Percentiles rank a stretch among this genome's conserved stretches.
Evolutionary conservation across 2,113 vertebrate species (phyloP).

Genomic region (Sylvia atricapilla): DNA sequence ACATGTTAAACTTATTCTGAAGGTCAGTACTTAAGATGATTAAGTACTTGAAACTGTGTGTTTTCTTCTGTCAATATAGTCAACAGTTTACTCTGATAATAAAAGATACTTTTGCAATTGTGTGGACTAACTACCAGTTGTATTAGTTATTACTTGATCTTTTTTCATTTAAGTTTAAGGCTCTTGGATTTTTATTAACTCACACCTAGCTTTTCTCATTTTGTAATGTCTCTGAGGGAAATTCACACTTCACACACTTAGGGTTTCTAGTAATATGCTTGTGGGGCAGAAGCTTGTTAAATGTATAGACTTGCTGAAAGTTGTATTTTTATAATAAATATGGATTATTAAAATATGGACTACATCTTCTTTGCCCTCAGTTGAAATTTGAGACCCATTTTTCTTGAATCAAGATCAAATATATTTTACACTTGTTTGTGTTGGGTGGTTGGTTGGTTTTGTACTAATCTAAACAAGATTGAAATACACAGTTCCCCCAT

Average conservation of each 20-base stretch:
- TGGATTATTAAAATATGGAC: slow-evolving; percentile 55
- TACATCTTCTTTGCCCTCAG: slow-evolving; percentile 73
- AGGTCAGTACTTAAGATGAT: not conserved
- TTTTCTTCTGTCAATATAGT: slow-evolving; percentile 18
- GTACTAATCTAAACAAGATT: slow-evolving; percentile 71
- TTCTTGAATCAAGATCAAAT: slow-evolving; percentile 49
- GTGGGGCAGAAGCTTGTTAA: slow-evolving; percentile 62
- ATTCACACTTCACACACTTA: slow-evolving; percentile 3
- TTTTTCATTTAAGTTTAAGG: slow-evolving; percentile 18
- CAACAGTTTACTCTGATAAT: slow-evolving; percentile 30
- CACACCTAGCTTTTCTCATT: not conserved
- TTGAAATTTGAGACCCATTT: slow-evolving; percentile 67
- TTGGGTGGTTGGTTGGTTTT: slow-evolving; percentile 72
- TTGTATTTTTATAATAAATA: slow-evolving; percentile 74
- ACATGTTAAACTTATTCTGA: not conserved
- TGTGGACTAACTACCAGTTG: slow-evolving; percentile 25
- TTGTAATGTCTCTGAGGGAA: not conserved
- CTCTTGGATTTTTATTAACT: slow-evolving; percentile 6
- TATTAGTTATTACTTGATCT: slow-evolving; percentile 3
- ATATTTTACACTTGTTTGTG: slow-evolving; percentile 69
- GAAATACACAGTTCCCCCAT: slow-evolving; percentile 72
- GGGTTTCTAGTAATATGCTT: slow-evolving; percentile 46
- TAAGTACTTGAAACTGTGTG: not conserved
- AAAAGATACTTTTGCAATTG: slow-evolving; percentile 29
- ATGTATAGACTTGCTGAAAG: slow-evolving; percentile 66